Conservation (phyloP, 2,113 vertebrate genomes). For the Chaetura pelagica region DNA sequence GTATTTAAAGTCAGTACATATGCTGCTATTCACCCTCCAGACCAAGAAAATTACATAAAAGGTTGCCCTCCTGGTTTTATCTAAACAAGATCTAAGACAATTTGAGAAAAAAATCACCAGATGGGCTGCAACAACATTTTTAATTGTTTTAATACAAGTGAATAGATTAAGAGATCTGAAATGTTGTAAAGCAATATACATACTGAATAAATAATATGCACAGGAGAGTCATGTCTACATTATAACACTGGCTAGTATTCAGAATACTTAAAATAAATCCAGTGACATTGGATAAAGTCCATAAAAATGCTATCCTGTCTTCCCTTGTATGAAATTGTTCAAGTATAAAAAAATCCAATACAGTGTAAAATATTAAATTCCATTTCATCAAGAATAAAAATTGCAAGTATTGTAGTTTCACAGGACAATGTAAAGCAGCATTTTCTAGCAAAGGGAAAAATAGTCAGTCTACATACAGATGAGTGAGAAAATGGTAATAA, state of each 20-base stretch:
- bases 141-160: conserved; percentile 93
- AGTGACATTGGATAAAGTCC: conserved; percentile 94
- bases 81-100: background rate
- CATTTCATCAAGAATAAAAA: conserved; percentile 94
- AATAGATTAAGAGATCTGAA: conserved; percentile 93
- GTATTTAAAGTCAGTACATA: background rate
- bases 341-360: conserved; percentile 99
- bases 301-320: conserved; percentile 93
- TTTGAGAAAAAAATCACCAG: conserved; percentile 48
- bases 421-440: conserved; percentile 93
- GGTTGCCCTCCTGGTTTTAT: background rate
- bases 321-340: conserved; percentile 99
- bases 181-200: conserved; percentile 86
- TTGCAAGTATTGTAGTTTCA: conserved; percentile 92
- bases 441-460: conserved; percentile 78
- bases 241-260: conserved; percentile 87
- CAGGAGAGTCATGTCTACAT: conserved; percentile 91
- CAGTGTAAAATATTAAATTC: conserved; percentile 98
- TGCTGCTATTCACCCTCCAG: background rate
- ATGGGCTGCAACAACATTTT: conserved; percentile 66
- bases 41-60: background rate
- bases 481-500: conserved; percentile 66
- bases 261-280: conserved; percentile 92
- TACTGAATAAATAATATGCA: conserved; percentile 90
- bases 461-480: conserved; percentile 81